Percentiles rank a stretch among this genome's conserved stretches.
Conservation (phyloP, 2,888 invertebrate genomes). For the Nesidiocoris tenuis region DNA sequence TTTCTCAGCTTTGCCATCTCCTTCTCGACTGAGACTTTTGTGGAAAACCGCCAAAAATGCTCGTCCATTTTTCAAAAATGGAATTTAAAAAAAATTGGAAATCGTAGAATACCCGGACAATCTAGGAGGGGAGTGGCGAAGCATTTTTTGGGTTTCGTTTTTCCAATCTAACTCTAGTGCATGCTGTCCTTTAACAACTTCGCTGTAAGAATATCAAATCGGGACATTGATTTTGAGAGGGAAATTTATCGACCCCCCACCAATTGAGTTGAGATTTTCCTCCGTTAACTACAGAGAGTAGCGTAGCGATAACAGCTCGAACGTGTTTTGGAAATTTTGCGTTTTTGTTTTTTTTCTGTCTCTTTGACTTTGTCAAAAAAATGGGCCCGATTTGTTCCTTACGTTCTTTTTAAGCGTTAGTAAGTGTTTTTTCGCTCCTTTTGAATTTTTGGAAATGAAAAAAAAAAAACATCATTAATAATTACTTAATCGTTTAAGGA, state of each 20-base stretch:
- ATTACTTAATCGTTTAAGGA: constrained; percentile 26
- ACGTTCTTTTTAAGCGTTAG: constrained; percentile 32
- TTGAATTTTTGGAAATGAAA: not conserved
- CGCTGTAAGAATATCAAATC: constrained; percentile 5
- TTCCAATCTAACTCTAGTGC: constrained; percentile 29
- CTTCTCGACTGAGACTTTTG: constrained; percentile 32
- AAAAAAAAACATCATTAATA: not conserved
- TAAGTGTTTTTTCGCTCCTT: constrained; percentile 41
- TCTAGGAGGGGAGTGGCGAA: constrained; percentile 39
- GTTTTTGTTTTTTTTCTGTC: not conserved
- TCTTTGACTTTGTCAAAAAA: not conserved
- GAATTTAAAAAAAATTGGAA: constrained; percentile 1
- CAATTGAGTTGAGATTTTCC: no score
- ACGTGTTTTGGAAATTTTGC: no score
- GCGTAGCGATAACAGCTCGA: not conserved
- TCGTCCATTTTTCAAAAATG: not conserved
- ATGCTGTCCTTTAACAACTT: constrained; percentile 32
- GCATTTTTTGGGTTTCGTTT: constrained; percentile 24
- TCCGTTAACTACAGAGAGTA: not conserved
- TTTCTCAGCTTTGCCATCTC: constrained; percentile 36
- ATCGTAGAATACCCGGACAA: constrained; percentile 8
- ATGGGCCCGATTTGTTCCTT: constrained; percentile 22
- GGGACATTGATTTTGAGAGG: constrained; percentile 4
- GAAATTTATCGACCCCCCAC: no score
- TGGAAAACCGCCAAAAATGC: not conserved